These are phyloP conservation scores for Lepidonotus clava DNA, from an alignment of 2,888 invertebrate genomes.

Conservation along the genomic window DNA sequence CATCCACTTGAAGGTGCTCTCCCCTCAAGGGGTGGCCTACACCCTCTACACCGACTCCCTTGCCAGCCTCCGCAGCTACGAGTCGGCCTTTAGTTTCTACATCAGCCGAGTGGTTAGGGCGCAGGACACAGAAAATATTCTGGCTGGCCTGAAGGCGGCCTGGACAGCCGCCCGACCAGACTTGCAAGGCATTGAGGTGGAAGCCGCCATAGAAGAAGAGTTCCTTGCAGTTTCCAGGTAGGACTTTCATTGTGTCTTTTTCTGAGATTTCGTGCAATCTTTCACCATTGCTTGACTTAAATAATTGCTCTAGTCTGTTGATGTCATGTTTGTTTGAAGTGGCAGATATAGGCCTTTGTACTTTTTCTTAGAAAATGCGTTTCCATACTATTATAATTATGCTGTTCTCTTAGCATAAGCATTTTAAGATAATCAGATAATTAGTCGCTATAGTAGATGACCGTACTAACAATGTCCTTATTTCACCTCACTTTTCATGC, in stretches of 20 bases:
- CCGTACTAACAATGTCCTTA: no score
- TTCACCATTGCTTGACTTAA: no score
- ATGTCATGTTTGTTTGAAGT: no score
- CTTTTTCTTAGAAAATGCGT: no score
- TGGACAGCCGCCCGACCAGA: neutral
- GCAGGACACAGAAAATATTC: neutral
- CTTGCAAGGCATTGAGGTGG: neutral
- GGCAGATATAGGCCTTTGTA: no score
- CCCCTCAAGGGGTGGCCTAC: conserved; percentile 19
- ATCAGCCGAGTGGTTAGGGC: neutral
- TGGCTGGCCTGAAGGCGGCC: neutral
- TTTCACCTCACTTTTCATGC: no score
- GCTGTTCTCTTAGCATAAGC: no score
- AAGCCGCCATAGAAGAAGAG: conserved; percentile 2
- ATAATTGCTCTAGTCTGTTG: no score
- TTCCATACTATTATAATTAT: no score
- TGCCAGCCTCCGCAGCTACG: neutral
- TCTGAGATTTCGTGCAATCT: no score
- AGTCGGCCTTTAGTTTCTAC: conserved; percentile 26
- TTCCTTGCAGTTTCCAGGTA: neutral
- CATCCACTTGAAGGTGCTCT: neutral
- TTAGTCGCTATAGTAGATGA: no score
- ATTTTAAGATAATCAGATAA: no score
- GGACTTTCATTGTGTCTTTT: neutral
- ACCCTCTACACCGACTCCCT: conserved; percentile 1